Percentiles rank a stretch among this genome's conserved stretches.
Evolutionary conservation across 1,140 invertebrate genomes (phyloP).

Genomic region (Andricus grossulariae): DNA sequence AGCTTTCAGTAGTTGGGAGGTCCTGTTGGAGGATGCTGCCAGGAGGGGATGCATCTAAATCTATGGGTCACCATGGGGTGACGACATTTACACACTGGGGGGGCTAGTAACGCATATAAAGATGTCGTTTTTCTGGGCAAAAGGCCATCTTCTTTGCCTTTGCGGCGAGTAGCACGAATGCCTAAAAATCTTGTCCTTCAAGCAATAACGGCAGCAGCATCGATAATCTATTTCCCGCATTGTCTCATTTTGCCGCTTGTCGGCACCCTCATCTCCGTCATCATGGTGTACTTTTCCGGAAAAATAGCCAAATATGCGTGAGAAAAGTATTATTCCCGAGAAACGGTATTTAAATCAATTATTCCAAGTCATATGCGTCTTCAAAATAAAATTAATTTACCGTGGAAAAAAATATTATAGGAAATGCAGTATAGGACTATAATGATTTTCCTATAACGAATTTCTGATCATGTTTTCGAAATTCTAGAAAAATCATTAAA

Average conservation of each 20-base stretch:
- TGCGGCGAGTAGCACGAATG: slow-evolving; percentile 40
- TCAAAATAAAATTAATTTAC: no score
- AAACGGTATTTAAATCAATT: no score
- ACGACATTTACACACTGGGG: slow-evolving; percentile 69
- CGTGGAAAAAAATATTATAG: no score
- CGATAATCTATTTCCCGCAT: slow-evolving; percentile 37
- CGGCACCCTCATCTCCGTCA: background rate
- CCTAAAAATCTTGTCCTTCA: slow-evolving; percentile 32
- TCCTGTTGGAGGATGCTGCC: background rate
- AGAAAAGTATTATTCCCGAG: slow-evolving; percentile 25
- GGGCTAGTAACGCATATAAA: slow-evolving; percentile 63
- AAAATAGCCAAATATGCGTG: slow-evolving; percentile 23
- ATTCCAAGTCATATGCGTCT: no score
- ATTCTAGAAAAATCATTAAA: no score
- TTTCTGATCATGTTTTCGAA: no score
- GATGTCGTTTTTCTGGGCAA: slow-evolving; percentile 61
- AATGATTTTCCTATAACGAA: no score
- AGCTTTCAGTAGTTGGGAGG: background rate
- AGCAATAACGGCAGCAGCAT: slow-evolving; percentile 4
- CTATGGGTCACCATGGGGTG: slow-evolving; percentile 67
- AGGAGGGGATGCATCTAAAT: slow-evolving; percentile 63
- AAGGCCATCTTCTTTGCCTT: slow-evolving; percentile 55
- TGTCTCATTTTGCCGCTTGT: slow-evolving; percentile 37
- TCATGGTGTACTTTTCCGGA: background rate
- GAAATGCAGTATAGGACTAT: no score